Conservation (phyloP, 2,888 invertebrate genomes). For the Cephus pygmeus region DNA sequence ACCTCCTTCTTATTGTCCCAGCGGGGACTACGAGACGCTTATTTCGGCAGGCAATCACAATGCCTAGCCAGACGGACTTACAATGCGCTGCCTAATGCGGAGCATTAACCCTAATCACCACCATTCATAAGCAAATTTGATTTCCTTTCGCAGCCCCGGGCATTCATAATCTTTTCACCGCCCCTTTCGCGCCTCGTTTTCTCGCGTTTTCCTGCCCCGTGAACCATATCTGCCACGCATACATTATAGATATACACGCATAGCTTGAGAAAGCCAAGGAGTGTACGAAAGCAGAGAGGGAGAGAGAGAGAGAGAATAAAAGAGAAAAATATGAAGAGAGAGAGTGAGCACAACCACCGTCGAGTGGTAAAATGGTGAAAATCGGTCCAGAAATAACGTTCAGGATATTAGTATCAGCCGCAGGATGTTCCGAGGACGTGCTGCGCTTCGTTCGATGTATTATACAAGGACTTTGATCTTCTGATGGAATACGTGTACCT, state of each 20-base stretch:
- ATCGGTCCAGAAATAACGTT: no score
- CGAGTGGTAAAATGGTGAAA: no score
- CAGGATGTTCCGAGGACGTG: no score
- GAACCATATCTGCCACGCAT: not conserved
- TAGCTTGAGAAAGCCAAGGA: slow-evolving; percentile 16
- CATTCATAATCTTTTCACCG: slow-evolving; percentile 47
- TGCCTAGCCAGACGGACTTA: slow-evolving; percentile 36
- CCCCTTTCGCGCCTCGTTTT: slow-evolving; percentile 14
- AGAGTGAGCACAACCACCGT: not conserved
- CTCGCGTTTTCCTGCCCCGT: slow-evolving; percentile 16
- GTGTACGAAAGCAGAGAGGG: slow-evolving; percentile 3
- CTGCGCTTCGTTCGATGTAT: no score
- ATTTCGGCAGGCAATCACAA: slow-evolving; percentile 34
- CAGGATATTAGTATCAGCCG: no score
- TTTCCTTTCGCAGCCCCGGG: slow-evolving; percentile 41
- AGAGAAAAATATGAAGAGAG: not conserved
- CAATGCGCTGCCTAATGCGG: slow-evolving; percentile 42
- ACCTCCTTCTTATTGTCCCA: not conserved
- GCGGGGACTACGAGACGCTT: slow-evolving; percentile 10
- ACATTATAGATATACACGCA: slow-evolving; percentile 8
- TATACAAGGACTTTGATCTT: no score
- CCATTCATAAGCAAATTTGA: slow-evolving; percentile 55
- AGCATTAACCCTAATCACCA: slow-evolving; percentile 51
- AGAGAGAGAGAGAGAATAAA: not conserved
- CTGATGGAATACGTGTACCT: no score